phyloP scores from a whole-genome alignment of 1,140 invertebrate species.

The Aphelinus atriplicis region DNA sequence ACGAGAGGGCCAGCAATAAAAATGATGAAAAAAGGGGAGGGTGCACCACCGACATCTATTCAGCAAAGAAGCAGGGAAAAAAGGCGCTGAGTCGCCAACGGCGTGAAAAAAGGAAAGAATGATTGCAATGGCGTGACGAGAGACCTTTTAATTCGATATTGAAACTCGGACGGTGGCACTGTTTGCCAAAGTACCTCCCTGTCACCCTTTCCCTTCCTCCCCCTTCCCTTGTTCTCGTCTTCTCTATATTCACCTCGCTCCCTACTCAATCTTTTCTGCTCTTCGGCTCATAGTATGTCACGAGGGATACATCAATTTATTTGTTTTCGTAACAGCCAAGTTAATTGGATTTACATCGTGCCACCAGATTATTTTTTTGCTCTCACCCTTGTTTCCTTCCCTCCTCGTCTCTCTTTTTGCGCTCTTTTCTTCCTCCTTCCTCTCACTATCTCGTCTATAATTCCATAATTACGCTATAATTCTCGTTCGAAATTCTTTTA shows the following conservation, averaged over 20 bases:
- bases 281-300: conserved; percentile 34
- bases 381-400: conserved; percentile 13
- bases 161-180: conserved; percentile 34
- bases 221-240: background rate
- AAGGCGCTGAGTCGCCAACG: background rate
- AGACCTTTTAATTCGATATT: conserved; percentile 43
- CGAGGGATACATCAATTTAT: conserved; percentile 53
- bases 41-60: too few species aligned
- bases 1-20: background rate
- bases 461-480: conserved; percentile 38
- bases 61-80: background rate
- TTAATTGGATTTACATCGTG: conserved; percentile 56
- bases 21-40: background rate
- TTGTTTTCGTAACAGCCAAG: conserved; percentile 50
- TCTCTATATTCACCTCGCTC: conserved; percentile 18
- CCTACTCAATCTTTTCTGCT: conserved; percentile 34
- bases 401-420: background rate
- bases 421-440: background rate
- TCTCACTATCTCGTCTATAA: background rate
- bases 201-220: background rate
- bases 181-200: conserved; percentile 21
- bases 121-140: conserved; percentile 6
- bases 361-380: conserved; percentile 49
- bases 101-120: background rate
- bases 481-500: conserved; percentile 47